Evolutionary conservation across 2,797 vertebrate species (phyloP).

Genomic region (Pangasius larnaudii): DNA sequence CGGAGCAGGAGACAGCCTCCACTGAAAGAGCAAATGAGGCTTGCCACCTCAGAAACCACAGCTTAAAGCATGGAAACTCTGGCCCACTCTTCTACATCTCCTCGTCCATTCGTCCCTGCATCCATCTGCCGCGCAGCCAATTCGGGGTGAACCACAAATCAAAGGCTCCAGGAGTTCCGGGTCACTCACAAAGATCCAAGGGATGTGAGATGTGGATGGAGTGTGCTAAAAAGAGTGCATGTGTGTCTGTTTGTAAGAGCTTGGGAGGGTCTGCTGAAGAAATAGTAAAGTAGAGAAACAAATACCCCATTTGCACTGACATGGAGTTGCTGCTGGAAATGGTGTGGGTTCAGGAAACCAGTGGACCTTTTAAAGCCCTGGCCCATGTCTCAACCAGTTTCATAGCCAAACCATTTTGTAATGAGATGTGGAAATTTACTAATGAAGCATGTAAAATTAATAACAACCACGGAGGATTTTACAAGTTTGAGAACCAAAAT

Average conservation of each 20-base stretch:
- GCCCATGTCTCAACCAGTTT: background rate
- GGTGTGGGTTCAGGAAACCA: background rate
- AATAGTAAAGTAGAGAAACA: background rate
- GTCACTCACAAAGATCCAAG: conserved; percentile 50
- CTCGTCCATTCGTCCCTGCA: conserved; percentile 14
- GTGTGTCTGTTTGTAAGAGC: conserved; percentile 1
- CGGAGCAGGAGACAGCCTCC: conserved; percentile 62
- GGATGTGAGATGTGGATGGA: background rate
- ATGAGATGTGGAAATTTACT: conserved; percentile 15
- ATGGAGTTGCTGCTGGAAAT: conserved; percentile 9
- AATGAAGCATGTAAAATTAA: conserved; percentile 4
- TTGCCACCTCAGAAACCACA: conserved; percentile 60
- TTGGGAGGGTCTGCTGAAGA: background rate
- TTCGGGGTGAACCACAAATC: conserved; percentile 50
- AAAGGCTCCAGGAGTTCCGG: conserved; percentile 46
- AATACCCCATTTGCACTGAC: conserved; percentile 17
- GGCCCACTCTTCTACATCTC: background rate
- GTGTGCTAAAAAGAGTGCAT: conserved; percentile 2
- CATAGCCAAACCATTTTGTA: background rate
- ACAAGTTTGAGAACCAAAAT: background rate
- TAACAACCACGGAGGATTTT: conserved; percentile 1
- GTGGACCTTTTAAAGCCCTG: conserved; percentile 21
- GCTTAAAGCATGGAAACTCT: conserved; percentile 51
- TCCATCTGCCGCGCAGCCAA: conserved; percentile 36
- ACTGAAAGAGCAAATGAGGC: conserved; percentile 63